phyloP scores from a whole-genome alignment of 2,888 invertebrate genomes.

The Lepetodrilus schrolli region DNA sequence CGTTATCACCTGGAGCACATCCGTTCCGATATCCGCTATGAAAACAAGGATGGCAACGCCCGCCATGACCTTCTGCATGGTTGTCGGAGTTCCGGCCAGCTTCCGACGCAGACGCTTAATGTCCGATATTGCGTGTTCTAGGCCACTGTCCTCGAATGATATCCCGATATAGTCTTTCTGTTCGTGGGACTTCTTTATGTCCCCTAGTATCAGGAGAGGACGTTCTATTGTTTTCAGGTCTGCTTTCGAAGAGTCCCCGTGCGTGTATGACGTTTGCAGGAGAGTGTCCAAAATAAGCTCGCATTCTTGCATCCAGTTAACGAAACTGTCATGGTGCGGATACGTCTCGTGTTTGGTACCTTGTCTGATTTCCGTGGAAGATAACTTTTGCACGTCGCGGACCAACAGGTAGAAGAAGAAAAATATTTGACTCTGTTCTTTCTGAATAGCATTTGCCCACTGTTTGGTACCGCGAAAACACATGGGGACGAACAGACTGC shows the following conservation, averaged over 20 bases:
- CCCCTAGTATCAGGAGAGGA: background rate
- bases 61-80: background rate
- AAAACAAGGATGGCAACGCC: background rate
- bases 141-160: background rate
- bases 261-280: background rate
- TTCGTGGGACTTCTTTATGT: background rate
- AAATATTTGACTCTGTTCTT: conserved; percentile 17
- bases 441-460: background rate
- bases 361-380: background rate
- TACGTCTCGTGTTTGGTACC: background rate
- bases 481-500: background rate
- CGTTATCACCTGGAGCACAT: background rate
- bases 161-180: conserved; percentile 6
- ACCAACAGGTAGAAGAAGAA: conserved; percentile 15
- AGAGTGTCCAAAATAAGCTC: background rate
- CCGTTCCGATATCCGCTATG: conserved; percentile 13
- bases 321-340: background rate
- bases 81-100: conserved; percentile 18
- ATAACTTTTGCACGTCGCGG: background rate
- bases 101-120: background rate
- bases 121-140: background rate
- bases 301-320: background rate
- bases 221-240: background rate
- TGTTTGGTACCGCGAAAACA: background rate
- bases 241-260: background rate